Evolutionary conservation across 2,797 vertebrate species (phyloP), one percentile per base, ranked within the genome.

Genomic region (Alosa sapidissima): DNA sequence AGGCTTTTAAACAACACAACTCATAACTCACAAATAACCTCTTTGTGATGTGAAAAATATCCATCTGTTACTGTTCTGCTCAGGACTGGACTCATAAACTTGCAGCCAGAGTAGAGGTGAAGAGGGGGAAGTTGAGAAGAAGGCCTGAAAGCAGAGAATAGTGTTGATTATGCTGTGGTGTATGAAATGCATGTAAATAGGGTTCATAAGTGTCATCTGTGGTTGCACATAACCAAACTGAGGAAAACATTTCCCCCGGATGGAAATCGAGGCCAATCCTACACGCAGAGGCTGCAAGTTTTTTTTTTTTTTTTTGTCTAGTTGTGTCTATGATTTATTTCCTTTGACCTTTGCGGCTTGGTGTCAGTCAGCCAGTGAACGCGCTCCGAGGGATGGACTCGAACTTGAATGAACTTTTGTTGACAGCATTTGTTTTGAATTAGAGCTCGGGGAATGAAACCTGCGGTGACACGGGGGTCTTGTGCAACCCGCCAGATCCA

Each of bases 361-460:
- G 65, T 72, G 28, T 72, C 28, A 14, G 65, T 68, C 65, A 33
- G 65, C n/a, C 65, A 72, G 10, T 5, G 33, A 36, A 10, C 28
- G 10, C 33, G 10, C 65, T 72, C 28, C 11, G 2, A 72, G 65
- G 65, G 65, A 72, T 41, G 13, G 28, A 72, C 24, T 33, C 65
- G 5, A 47, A 78, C 41, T 45, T 78, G 72, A 78, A 47, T 45
- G 14, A 78, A 78, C 72, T 16, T 78, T 78, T 78, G 36, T 78
- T 78, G 72, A 78, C 72, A 47, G 72, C 72, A 78, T 78, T 78
- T 78, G 72, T 78, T 78, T 78, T 78, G 72, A 45, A 19, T 78
- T 78, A 47, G 72, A 36, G 72, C 72, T 45, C 41, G 6, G 36
- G 13, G 14, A 78, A 5, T 1, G 72, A 19, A 78, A 78, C 72